Conservation (phyloP, 1,140 invertebrate species). For the Planococcus citri region DNA sequence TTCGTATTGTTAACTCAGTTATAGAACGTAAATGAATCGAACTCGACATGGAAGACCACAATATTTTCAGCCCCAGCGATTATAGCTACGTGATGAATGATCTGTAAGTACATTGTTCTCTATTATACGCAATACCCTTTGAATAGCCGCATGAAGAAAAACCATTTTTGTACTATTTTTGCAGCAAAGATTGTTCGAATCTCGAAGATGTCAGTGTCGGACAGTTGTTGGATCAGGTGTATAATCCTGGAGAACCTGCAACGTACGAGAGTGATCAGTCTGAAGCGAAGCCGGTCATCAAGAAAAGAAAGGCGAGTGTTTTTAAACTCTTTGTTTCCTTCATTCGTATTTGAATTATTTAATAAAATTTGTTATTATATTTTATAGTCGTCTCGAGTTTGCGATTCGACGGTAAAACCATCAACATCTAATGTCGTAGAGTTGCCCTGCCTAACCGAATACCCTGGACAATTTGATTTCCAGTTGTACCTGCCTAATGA, state of each 20-base stretch:
- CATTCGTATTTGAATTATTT: not conserved
- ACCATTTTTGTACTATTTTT: not conserved
- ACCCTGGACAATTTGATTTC: not conserved
- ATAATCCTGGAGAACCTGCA: not conserved
- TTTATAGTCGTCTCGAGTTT: not conserved
- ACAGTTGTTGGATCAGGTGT: not conserved
- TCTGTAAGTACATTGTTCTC: not conserved
- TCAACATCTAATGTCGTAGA: not conserved
- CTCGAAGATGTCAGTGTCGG: not conserved
- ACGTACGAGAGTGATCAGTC: not conserved
- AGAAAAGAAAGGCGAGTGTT: not conserved
- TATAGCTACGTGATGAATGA: not conserved
- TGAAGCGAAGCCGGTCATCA: not conserved
- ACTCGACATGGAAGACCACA: too few relatives aligned
- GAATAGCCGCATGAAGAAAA: too few relatives aligned
- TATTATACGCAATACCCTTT: not conserved
- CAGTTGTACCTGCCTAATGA: not conserved
- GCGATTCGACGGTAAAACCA: not conserved
- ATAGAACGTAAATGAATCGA: too few relatives aligned
- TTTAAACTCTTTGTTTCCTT: not conserved
- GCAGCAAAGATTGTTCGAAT: not conserved
- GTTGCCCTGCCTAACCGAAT: not conserved
- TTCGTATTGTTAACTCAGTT: too few relatives aligned
- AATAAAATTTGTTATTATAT: too few relatives aligned
- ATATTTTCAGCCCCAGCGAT: not conserved